Percentiles rank a stretch among this genome's conserved stretches.
phyloP scores from a whole-genome alignment of 2,888 invertebrate species.

The Noctuana brunneofusca region DNA sequence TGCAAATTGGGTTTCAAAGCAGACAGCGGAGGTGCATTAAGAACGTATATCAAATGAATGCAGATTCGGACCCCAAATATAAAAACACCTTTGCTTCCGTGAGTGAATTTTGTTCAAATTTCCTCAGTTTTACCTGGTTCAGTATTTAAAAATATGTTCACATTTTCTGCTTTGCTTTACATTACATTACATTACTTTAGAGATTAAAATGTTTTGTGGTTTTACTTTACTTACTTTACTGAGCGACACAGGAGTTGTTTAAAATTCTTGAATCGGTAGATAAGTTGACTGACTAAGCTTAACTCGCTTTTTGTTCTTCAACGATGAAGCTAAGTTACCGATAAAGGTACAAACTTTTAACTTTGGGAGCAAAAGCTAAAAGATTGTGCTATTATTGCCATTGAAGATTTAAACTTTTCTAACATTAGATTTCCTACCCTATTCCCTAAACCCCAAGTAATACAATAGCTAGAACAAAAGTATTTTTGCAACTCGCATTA shows the following conservation, averaged over 20 bases:
- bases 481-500: slow-evolving; percentile 53
- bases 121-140: background rate
- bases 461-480: slow-evolving; percentile 7
- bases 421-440: background rate
- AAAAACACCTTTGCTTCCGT: slow-evolving; percentile 26
- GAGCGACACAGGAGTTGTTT: too few relatives aligned
- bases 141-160: background rate
- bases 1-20: slow-evolving; percentile 52
- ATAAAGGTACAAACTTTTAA: background rate
- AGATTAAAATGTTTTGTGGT: background rate
- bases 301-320: background rate
- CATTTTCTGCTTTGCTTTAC: background rate
- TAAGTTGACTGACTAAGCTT: background rate
- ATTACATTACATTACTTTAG: background rate
- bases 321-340: background rate
- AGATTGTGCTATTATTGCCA: background rate
- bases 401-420: background rate
- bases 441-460: background rate
- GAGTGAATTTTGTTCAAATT: slow-evolving; percentile 11
- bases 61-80: slow-evolving; percentile 38
- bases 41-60: slow-evolving; percentile 46
- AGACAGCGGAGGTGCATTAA: slow-evolving; percentile 43
- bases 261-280: background rate
- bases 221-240: too few relatives aligned
- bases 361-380: background rate